Percentiles rank a stretch among this genome's conserved stretches.
Evolutionary conservation across 2,113 vertebrate genomes (phyloP).

Genomic region (Heliornis fulica): DNA sequence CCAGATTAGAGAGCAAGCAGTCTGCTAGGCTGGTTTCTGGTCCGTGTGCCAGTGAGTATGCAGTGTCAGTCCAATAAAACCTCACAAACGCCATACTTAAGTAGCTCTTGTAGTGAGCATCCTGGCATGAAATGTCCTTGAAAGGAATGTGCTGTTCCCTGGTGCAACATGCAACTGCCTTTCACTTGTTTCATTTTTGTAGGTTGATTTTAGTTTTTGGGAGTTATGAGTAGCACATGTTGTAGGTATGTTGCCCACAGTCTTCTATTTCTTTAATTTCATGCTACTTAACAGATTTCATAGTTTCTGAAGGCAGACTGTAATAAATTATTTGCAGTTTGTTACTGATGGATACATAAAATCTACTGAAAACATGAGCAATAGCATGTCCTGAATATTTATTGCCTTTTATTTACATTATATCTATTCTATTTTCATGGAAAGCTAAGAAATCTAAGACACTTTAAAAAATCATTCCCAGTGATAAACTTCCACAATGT

Average conservation of each 20-base stretch:
- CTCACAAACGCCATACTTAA: not conserved
- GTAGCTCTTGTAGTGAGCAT: not conserved
- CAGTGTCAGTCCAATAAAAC: not conserved
- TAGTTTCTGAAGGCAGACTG: not conserved
- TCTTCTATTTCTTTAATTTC: conserved; percentile 21
- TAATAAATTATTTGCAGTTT: conserved; percentile 25
- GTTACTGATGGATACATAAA: conserved; percentile 10
- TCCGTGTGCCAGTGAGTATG: not conserved
- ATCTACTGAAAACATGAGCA: conserved; percentile 7
- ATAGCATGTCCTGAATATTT: conserved; percentile 14
- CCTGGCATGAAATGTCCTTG: not conserved
- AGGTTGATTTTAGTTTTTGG: not conserved
- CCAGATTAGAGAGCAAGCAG: not conserved
- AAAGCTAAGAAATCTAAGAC: not conserved
- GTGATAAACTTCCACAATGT: not conserved
- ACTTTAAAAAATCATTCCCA: not conserved
- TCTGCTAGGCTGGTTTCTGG: not conserved
- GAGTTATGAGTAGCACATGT: not conserved
- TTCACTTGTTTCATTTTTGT: not conserved
- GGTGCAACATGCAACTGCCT: not conserved
- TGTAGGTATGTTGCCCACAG: conserved; percentile 11
- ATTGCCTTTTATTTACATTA: conserved; percentile 6
- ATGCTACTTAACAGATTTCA: conserved; percentile 7
- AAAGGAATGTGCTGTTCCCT: not conserved
- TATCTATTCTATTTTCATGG: not conserved